Conservation (phyloP, 2,888 invertebrate genomes). For the Melangyna quadrimaculata region DNA sequence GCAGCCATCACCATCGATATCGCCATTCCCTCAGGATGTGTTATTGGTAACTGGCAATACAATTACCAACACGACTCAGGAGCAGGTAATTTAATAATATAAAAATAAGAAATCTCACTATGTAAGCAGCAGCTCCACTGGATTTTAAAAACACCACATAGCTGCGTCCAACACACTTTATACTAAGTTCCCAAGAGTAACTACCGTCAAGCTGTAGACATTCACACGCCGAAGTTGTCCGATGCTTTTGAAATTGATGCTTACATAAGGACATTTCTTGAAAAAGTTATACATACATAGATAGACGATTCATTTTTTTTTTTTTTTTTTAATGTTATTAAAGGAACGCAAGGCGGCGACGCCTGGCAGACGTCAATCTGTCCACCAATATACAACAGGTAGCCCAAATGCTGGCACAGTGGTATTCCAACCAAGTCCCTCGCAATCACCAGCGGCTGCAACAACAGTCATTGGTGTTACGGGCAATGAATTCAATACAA, state of each 20-base stretch:
- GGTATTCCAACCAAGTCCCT: slow-evolving; percentile 81
- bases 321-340: slow-evolving; percentile 8
- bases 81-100: slow-evolving; percentile 77
- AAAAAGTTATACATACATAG: background rate
- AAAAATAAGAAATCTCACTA: background rate
- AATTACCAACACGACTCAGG: slow-evolving; percentile 80
- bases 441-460: slow-evolving; percentile 80
- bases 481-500: slow-evolving; percentile 81
- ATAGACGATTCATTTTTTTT: background rate
- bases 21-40: slow-evolving; percentile 81
- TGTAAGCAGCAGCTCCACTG: background rate
- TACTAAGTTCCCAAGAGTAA: too few relatives aligned
- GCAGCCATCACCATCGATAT: slow-evolving; percentile 81
- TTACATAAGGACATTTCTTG: background rate
- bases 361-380: slow-evolving; percentile 81
- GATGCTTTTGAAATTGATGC: background rate
- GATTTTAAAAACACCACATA: background rate
- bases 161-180: too few relatives aligned
- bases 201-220: background rate
- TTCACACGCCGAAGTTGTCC: background rate
- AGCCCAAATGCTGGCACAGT: slow-evolving; percentile 81
- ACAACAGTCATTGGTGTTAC: slow-evolving; percentile 80
- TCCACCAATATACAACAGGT: slow-evolving; percentile 80
- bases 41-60: slow-evolving; percentile 81
- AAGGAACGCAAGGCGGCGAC: slow-evolving; percentile 82